These are phyloP conservation scores for Amblyraja radiata DNA, from an alignment of 2,797 vertebrate genomes.

Conservation along the genomic window DNA sequence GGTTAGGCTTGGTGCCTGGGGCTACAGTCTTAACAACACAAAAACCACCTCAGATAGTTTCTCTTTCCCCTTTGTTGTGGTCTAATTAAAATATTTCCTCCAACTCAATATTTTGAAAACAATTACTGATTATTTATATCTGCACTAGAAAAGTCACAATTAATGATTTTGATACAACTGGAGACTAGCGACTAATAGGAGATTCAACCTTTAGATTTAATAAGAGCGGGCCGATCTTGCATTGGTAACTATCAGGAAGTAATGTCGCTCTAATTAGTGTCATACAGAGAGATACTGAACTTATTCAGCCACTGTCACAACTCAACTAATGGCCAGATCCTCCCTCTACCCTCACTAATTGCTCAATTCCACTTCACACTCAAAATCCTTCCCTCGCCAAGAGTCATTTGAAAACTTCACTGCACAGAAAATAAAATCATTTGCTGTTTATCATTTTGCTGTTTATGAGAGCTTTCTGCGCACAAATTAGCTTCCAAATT, in stretches of 20 bases:
- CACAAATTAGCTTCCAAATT: no score
- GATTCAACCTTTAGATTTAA: conserved; percentile 24
- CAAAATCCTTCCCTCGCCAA: neutral
- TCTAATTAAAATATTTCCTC: conserved; percentile 15
- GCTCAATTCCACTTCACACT: neutral
- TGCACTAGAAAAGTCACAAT: conserved; percentile 31
- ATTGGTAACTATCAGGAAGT: conserved; percentile 26
- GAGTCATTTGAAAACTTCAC: neutral
- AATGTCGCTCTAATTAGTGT: conserved; percentile 19
- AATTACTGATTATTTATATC: conserved; percentile 32
- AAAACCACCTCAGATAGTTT: neutral
- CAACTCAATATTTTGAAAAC: conserved; percentile 31
- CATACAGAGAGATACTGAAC: conserved; percentile 13
- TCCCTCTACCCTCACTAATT: neutral
- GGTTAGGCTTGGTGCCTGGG: neutral
- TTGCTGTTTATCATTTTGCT: no score
- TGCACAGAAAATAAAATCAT: neutral
- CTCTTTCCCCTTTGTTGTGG: neutral
- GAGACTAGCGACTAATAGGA: neutral
- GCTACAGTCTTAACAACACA: conserved; percentile 12
- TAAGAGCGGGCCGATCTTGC: neutral
- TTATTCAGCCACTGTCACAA: conserved; percentile 26
- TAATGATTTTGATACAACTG: conserved; percentile 30
- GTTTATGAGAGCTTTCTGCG: no score
- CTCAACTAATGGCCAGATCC: conserved; percentile 33